phyloP scores from a whole-genome alignment of 2,888 invertebrate genomes.

The Melanophora roralis region DNA sequence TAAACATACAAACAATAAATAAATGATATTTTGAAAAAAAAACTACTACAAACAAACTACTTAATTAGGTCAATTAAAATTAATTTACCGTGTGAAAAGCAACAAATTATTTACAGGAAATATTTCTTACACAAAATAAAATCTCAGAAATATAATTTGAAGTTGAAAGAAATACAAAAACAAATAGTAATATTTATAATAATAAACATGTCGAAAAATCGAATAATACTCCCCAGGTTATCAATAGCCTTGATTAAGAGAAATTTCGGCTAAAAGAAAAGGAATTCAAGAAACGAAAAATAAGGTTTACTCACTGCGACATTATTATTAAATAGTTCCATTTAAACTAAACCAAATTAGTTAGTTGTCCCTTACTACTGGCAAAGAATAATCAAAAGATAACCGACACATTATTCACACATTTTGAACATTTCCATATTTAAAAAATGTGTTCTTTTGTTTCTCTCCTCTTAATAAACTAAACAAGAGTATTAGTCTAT shows the following conservation, averaged over 20 bases:
- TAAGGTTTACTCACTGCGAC: slow-evolving; percentile 12
- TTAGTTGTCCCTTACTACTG: slow-evolving; percentile 22
- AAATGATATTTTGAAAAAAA: neutral
- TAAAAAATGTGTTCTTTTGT: too few relatives aligned
- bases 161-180: neutral
- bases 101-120: slow-evolving; percentile 58
- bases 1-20: slow-evolving; percentile 3
- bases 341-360: slow-evolving; percentile 37
- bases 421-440: slow-evolving; percentile 49
- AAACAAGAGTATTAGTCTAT: too few relatives aligned
- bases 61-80: slow-evolving; percentile 50
- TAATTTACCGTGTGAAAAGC: slow-evolving; percentile 55
- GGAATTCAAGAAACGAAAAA: neutral
- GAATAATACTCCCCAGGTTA: neutral
- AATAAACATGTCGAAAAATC: slow-evolving; percentile 31
- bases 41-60: neutral
- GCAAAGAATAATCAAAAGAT: slow-evolving; percentile 51
- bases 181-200: slow-evolving; percentile 25
- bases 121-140: slow-evolving; percentile 25
- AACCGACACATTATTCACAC: slow-evolving; percentile 65
- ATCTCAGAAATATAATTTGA: neutral
- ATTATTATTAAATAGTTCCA: slow-evolving; percentile 16
- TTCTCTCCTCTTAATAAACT: too few relatives aligned
- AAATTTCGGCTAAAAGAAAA: slow-evolving; percentile 13
- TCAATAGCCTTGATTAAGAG: slow-evolving; percentile 41